phyloP scores from a whole-genome alignment of 2,797 vertebrate genomes.

The Phalloptychus januarius region DNA sequence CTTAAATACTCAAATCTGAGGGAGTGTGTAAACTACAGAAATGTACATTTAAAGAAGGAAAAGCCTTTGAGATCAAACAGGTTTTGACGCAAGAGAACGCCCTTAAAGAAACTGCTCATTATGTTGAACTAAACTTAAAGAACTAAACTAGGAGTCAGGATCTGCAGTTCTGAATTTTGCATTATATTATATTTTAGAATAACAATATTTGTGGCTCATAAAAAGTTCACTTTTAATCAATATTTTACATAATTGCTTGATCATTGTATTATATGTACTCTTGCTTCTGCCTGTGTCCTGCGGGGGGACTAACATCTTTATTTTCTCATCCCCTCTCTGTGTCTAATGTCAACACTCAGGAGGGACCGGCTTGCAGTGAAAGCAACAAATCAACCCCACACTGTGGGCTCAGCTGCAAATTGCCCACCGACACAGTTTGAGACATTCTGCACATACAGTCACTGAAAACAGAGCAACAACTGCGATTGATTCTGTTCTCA shows the following conservation, averaged over 20 bases:
- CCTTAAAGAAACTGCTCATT: too few relatives aligned
- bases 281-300: not conserved
- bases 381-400: not conserved
- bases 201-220: not conserved
- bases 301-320: not conserved
- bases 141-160: too few relatives aligned
- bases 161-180: too few relatives aligned
- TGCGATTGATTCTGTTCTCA: not conserved
- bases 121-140: too few relatives aligned
- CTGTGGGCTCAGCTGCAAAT: not conserved
- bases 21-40: too few relatives aligned
- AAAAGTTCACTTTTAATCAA: not conserved
- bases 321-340: constrained; percentile 1
- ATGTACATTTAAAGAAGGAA: too few relatives aligned
- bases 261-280: not conserved
- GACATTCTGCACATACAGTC: not conserved
- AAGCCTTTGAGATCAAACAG: too few relatives aligned
- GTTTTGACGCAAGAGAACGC: too few relatives aligned
- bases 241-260: not conserved
- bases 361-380: not conserved
- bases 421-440: constrained; percentile 3
- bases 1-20: too few relatives aligned
- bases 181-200: not conserved
- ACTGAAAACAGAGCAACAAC: not conserved
- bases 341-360: not conserved